Conservation (phyloP, 2,888 invertebrate species). For the Philereme transversata region DNA sequence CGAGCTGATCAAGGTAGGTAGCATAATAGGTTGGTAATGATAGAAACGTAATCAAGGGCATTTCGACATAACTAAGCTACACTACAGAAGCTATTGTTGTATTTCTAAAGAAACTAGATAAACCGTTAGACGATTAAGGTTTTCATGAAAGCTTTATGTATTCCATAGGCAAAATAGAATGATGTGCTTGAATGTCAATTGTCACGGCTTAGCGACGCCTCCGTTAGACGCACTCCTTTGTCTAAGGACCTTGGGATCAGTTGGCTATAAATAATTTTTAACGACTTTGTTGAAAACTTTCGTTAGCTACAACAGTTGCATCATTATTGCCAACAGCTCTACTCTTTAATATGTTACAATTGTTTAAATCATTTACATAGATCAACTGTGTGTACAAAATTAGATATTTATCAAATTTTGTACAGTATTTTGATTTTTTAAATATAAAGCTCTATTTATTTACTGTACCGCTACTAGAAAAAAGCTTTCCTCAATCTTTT, state of each 20-base stretch:
- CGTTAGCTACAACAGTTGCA: constrained; percentile 4
- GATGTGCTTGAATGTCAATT: constrained; percentile 27
- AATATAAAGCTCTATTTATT: no score
- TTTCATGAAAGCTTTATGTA: constrained; percentile 16
- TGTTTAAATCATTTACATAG: background rate
- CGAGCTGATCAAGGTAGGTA: constrained; percentile 1
- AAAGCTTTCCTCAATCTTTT: no score
- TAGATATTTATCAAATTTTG: no score
- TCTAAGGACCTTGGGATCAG: constrained; percentile 17
- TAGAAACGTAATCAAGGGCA: constrained; percentile 21
- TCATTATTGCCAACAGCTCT: constrained; percentile 1
- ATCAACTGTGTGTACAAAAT: no score
- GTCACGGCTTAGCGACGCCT: constrained; percentile 19
- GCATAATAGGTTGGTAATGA: constrained; percentile 11
- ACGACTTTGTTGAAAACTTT: constrained; percentile 13
- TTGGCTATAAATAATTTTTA: constrained; percentile 13
- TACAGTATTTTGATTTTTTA: no score
- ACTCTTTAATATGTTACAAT: constrained; percentile 2
- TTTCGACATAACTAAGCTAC: constrained; percentile 5
- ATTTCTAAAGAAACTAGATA: constrained; percentile 12
- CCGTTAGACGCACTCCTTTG: constrained; percentile 13
- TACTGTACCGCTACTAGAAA: no score
- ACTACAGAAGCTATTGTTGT: constrained; percentile 14
- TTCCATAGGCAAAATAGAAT: constrained; percentile 15
- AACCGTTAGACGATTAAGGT: constrained; percentile 10